Conservation (phyloP, 2,888 invertebrate genomes). For the Anoplius nigerrimus region DNA sequence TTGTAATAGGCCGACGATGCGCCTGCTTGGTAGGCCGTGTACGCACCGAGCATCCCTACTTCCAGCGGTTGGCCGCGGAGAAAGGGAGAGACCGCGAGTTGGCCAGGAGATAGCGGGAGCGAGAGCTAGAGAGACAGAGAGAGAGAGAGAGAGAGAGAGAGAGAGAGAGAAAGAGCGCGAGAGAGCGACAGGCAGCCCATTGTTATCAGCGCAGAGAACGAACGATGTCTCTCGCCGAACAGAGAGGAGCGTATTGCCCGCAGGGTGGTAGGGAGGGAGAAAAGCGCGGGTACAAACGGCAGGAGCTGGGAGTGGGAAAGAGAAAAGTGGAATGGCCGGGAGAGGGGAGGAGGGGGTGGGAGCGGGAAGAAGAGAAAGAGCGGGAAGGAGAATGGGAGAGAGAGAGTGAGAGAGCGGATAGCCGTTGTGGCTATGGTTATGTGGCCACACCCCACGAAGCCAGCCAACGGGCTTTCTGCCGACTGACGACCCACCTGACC, state of each 20-base stretch:
- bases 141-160: constrained; percentile 7
- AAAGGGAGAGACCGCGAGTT: constrained; percentile 9
- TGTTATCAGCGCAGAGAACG: constrained; percentile 40
- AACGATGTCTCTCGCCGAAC: constrained; percentile 16
- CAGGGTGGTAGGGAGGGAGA: constrained; percentile 6
- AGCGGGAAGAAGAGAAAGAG: constrained; percentile 9
- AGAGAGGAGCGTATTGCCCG: too few relatives aligned
- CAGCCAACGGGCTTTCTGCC: constrained; percentile 63
- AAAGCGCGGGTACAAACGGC: constrained; percentile 15
- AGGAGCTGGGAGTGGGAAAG: constrained; percentile 5
- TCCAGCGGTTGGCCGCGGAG: constrained; percentile 33
- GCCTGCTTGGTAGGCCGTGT: constrained; percentile 69
- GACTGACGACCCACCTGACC: constrained; percentile 61
- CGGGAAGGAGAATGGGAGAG: background rate
- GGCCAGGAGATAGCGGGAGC: constrained; percentile 14
- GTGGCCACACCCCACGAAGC: constrained; percentile 65
- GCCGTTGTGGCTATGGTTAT: constrained; percentile 58
- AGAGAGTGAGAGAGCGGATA: constrained; percentile 19
- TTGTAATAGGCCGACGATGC: constrained; percentile 73
- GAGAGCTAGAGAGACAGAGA: constrained; percentile 5
- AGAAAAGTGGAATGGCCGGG: constrained; percentile 19
- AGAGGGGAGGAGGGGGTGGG: constrained; percentile 15
- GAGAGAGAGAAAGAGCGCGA: constrained; percentile 6
- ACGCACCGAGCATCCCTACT: constrained; percentile 54
- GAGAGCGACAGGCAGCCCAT: constrained; percentile 27